Evolutionary conservation across 2,113 vertebrate genomes (phyloP).

Genomic region (Ailuropoda melanoleuca): DNA sequence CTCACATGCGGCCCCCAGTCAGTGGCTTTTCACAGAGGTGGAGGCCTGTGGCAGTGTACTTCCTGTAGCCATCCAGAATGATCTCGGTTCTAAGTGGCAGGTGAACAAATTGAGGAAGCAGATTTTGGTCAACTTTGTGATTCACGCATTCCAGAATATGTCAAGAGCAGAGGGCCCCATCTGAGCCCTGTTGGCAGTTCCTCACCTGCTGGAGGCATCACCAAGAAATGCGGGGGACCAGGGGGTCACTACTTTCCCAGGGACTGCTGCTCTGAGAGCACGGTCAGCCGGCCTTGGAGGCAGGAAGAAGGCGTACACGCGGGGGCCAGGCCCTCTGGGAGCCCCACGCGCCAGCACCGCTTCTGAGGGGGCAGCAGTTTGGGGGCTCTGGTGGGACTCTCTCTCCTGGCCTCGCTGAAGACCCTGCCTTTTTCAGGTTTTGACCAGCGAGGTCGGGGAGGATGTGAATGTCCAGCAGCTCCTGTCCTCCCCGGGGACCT

Average conservation of each 20-base stretch:
- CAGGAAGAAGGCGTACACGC: rapidly evolving
- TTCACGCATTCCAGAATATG: neutral
- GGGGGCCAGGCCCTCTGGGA: neutral
- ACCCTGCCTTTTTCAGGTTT: constrained; percentile 83
- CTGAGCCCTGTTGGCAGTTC: no score
- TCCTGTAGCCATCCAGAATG: neutral
- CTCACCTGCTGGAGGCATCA: neutral
- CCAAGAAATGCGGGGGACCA: neutral
- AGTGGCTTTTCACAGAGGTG: neutral
- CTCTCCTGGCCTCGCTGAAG: neutral
- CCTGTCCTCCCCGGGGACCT: constrained; percentile 86
- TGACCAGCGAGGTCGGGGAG: constrained; percentile 93
- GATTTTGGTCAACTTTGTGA: neutral
- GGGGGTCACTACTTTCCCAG: neutral
- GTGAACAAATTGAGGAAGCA: neutral
- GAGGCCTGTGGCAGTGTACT: neutral
- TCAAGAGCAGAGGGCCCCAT: neutral
- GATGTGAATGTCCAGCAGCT: constrained; percentile 91
- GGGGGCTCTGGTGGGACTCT: neutral
- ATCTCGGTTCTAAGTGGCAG: neutral
- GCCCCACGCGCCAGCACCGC: rapidly evolving
- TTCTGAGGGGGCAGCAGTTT: neutral
- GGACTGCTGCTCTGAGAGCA: rapidly evolving
- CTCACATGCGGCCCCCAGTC: neutral
- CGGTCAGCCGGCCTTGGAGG: neutral